A percentile compares a stretch with the other conserved stretches of the same genome.
These are phyloP conservation scores for Drosophila oshimai DNA, from an alignment of 1,140 invertebrate species.

Conservation along the genomic window DNA sequence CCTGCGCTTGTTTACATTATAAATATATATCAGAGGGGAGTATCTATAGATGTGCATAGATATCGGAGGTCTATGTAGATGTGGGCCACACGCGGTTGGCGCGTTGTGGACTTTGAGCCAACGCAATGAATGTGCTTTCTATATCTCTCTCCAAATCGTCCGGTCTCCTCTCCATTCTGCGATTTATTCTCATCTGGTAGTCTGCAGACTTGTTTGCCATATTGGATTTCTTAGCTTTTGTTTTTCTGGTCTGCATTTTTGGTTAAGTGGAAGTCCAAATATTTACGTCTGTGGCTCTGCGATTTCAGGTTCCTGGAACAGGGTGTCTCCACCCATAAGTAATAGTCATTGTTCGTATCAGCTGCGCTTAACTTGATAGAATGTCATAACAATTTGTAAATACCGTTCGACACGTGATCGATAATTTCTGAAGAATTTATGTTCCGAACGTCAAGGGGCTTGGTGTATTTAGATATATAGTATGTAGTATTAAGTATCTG, in stretches of 20 bases:
- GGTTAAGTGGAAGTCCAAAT: constrained; percentile 25
- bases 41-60: constrained; percentile 2
- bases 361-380: neutral
- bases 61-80: constrained; percentile 8
- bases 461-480: constrained; percentile 1
- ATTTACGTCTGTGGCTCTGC: constrained; percentile 32
- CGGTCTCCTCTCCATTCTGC: constrained; percentile 11
- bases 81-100: constrained; percentile 23
- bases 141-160: neutral
- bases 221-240: constrained; percentile 32
- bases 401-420: constrained; percentile 17
- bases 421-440: constrained; percentile 28
- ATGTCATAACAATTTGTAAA: constrained; percentile 20
- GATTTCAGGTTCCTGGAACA: constrained; percentile 13
- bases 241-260: constrained; percentile 9
- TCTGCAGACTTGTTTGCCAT: constrained; percentile 51
- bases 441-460: neutral
- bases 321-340: neutral
- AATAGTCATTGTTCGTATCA: neutral
- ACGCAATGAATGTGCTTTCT: constrained; percentile 27
- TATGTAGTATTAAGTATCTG: constrained; percentile 13
- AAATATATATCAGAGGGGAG: constrained; percentile 37
- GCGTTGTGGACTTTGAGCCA: constrained; percentile 57
- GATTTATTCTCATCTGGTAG: constrained; percentile 38
- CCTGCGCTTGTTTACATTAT: constrained; percentile 57